phyloP scores from a whole-genome alignment of 2,113 vertebrate species.

The Lonchura striata region DNA sequence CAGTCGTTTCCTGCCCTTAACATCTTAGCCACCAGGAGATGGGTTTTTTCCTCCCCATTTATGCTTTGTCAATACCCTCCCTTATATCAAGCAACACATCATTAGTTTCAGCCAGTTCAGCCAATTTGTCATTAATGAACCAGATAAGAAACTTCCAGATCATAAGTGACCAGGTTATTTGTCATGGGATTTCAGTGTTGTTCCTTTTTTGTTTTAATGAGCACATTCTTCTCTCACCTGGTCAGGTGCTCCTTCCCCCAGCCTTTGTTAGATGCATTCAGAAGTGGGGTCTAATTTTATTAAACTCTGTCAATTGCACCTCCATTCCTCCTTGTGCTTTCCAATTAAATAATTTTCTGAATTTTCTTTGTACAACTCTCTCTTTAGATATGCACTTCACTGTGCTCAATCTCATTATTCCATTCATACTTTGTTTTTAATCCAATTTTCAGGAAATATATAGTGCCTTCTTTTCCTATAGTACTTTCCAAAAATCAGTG shows the following conservation, averaged over 20 bases:
- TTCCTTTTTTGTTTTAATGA: conserved; percentile 20
- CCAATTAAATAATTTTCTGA: background rate
- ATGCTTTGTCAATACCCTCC: fast-evolving
- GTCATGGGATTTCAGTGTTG: background rate
- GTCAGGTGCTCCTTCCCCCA: background rate
- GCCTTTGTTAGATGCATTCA: background rate
- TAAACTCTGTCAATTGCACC: background rate
- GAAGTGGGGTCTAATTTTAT: background rate
- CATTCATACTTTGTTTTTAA: background rate
- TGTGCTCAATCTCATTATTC: background rate
- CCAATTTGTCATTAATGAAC: background rate
- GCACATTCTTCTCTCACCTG: background rate
- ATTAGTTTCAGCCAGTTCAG: conserved; percentile 4
- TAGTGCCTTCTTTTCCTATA: background rate
- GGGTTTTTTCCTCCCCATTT: background rate
- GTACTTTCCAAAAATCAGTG: background rate
- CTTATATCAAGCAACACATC: background rate
- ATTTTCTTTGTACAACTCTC: background rate
- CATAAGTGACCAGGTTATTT: background rate
- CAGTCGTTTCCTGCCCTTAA: background rate
- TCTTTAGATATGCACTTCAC: background rate
- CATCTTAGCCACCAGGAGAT: background rate
- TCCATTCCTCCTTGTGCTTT: background rate
- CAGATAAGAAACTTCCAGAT: background rate
- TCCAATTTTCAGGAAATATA: background rate